Conservation (phyloP, 2,113 vertebrate genomes). For the Nibea albiflora region DNA sequence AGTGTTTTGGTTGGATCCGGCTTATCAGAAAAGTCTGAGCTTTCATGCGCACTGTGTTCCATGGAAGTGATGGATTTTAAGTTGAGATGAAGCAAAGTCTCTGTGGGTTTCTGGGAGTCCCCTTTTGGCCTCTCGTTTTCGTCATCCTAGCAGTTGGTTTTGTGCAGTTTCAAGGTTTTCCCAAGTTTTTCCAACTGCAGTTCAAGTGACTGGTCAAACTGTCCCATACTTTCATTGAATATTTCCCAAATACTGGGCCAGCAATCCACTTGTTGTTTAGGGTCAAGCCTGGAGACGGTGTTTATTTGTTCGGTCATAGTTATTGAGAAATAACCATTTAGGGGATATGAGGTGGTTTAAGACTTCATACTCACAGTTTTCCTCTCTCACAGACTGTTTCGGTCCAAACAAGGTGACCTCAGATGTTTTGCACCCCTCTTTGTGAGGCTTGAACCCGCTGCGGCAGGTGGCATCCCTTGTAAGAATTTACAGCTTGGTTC, state of each 20-base stretch:
- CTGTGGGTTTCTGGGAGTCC: slow-evolving; percentile 63
- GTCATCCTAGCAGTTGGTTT: slow-evolving; percentile 44
- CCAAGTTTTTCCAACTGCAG: slow-evolving; percentile 46
- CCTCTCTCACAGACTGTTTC: slow-evolving; percentile 29
- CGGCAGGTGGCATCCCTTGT: slow-evolving; percentile 70
- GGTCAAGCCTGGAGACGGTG: slow-evolving; percentile 4
- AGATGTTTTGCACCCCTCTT: slow-evolving; percentile 45
- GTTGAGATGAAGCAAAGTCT: slow-evolving; percentile 50
- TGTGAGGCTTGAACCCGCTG: slow-evolving; percentile 41
- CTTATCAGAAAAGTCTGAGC: slow-evolving; percentile 64
- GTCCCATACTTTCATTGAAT: slow-evolving; percentile 37
- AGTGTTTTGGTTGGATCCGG: slow-evolving; percentile 73
- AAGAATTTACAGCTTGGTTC: slow-evolving; percentile 70
- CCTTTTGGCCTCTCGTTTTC: slow-evolving; percentile 51
- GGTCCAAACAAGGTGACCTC: slow-evolving; percentile 46
- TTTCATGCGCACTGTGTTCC: slow-evolving; percentile 59
- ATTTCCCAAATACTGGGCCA: slow-evolving; percentile 45
- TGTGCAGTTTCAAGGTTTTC: slow-evolving; percentile 48
- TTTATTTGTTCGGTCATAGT: slow-evolving; percentile 27
- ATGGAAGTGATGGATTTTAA: slow-evolving; percentile 64
- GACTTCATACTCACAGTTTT: not conserved
- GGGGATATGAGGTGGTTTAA: not conserved
- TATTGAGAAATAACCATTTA: slow-evolving; percentile 20
- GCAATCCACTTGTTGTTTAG: slow-evolving; percentile 24
- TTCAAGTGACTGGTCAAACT: slow-evolving; percentile 1